Conservation (phyloP, 2,113 vertebrate species). For the Aspiorhynchus laticeps region DNA sequence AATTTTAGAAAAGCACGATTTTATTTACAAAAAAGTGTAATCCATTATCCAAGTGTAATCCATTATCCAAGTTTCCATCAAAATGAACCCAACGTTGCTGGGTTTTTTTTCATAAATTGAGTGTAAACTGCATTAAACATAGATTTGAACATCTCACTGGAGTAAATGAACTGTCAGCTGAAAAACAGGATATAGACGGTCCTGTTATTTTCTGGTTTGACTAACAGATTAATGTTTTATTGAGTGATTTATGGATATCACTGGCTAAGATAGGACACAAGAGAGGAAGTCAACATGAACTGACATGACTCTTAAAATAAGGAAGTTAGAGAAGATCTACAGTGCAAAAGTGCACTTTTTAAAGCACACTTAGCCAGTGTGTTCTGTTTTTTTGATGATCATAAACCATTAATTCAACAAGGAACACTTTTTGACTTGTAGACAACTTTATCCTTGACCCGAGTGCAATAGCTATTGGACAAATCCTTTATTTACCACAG, state of each 20-base stretch:
- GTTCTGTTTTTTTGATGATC: background rate
- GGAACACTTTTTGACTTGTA: background rate
- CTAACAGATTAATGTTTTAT: conserved; percentile 13
- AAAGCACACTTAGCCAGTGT: background rate
- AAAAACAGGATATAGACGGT: conserved; percentile 2
- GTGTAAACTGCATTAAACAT: background rate
- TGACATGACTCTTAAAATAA: background rate
- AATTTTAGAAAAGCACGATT: background rate
- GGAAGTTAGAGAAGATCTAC: conserved; percentile 4
- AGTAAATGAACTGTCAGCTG: background rate
- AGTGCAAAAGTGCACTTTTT: background rate
- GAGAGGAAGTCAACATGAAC: conserved; percentile 25
- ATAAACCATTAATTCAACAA: background rate
- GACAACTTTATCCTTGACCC: background rate
- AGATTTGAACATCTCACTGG: background rate
- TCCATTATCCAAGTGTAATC: no score
- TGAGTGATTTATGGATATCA: conserved; percentile 24
- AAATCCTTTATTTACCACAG: conserved; percentile 36
- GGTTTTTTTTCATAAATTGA: background rate
- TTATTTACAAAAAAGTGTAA: background rate
- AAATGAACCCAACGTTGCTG: background rate
- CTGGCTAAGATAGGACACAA: background rate
- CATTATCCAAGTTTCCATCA: background rate
- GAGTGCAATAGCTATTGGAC: background rate
- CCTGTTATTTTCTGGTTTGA: background rate